Conservation (phyloP, 2,888 invertebrate species). For the Scotopteryx bipunctaria region DNA sequence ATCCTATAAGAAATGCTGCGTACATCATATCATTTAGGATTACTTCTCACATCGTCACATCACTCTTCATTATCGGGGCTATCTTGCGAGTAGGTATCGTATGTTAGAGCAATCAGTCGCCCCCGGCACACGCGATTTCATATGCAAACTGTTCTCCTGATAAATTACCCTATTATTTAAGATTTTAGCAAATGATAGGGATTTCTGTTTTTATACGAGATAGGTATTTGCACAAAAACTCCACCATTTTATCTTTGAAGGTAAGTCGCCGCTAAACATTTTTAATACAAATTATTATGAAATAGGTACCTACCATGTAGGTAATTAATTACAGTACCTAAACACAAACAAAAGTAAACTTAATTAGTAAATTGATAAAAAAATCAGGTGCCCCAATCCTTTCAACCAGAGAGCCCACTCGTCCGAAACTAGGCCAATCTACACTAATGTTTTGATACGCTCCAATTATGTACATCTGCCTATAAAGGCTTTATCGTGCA, state of each 20-base stretch:
- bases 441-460: conserved; percentile 79
- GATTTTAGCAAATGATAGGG: conserved; percentile 70
- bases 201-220: conserved; percentile 52
- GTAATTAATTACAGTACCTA: no score
- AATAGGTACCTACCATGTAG: no score
- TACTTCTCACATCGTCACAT: conserved; percentile 27
- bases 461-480: conserved; percentile 80
- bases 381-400: conserved; percentile 24
- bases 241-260: no score
- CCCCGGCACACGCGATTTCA: conserved; percentile 65
- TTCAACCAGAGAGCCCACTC: conserved; percentile 25
- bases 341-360: not conserved
- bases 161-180: conserved; percentile 76
- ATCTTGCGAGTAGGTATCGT: conserved; percentile 33
- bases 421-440: conserved; percentile 35
- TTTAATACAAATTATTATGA: no score
- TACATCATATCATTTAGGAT: conserved; percentile 1
- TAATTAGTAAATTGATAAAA: conserved; percentile 1
- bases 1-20: no score
- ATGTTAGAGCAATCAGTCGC: conserved; percentile 58
- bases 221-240: no score
- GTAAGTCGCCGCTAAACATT: no score
- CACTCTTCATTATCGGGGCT: conserved; percentile 40
- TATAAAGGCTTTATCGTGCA: conserved; percentile 63
- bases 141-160: conserved; percentile 74